Percentiles rank a stretch among this genome's conserved stretches.
Evolutionary conservation across 2,113 vertebrate genomes (phyloP).

Genomic region (Chelonoidis abingdonii): DNA sequence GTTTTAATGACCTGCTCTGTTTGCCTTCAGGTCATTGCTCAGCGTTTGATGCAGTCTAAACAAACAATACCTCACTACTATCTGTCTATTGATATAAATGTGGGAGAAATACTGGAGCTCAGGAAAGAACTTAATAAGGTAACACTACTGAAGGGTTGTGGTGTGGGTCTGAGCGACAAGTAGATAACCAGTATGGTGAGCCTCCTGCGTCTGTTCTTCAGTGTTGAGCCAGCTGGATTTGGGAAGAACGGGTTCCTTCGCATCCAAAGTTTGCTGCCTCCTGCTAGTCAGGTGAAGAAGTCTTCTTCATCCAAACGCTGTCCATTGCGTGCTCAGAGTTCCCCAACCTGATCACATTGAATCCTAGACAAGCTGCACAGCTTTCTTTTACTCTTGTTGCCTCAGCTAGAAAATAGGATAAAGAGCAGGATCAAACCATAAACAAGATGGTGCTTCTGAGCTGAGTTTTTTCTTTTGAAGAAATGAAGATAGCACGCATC

Average conservation of each 20-base stretch:
- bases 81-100: constrained; percentile 94
- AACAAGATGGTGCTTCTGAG: background rate
- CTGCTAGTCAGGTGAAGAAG: fast-evolving
- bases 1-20: background rate
- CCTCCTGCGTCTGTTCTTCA: background rate
- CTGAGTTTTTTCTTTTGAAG: background rate
- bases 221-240: background rate
- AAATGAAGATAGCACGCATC: background rate
- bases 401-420: background rate
- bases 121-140: constrained; percentile 95
- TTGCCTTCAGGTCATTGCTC: constrained; percentile 90
- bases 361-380: background rate
- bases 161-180: background rate
- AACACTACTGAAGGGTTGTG: background rate
- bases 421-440: background rate
- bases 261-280: background rate
- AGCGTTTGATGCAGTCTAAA: constrained; percentile 96
- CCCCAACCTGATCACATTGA: background rate
- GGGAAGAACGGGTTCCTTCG: background rate
- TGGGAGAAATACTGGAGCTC: constrained; percentile 93
- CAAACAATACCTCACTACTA: constrained; percentile 99
- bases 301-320: background rate
- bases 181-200: background rate
- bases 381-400: background rate
- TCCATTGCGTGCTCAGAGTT: background rate